Conservation (phyloP, 92 coral and sea anemone genomes). For the Meandrina meandrites region DNA sequence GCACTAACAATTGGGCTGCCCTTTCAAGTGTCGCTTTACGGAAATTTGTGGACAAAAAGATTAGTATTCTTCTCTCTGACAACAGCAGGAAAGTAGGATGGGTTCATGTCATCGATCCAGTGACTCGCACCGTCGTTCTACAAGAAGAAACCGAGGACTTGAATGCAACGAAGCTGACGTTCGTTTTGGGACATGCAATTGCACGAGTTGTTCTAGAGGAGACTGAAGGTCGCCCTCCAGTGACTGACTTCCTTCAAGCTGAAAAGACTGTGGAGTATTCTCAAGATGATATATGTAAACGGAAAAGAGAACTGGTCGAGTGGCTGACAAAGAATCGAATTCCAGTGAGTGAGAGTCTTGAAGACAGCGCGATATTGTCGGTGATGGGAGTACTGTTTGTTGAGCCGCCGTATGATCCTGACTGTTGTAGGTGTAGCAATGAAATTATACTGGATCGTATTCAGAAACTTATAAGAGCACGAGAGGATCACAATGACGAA, state of each 20-base stretch:
- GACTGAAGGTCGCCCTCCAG: conserved; percentile 28
- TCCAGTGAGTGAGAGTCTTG: conserved; percentile 60
- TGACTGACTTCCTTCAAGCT: conserved; percentile 34
- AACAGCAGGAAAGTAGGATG: conserved; percentile 65
- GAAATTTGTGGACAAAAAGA: conserved; percentile 52
- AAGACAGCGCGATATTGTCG: conserved; percentile 52
- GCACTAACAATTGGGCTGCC: too few relatives aligned
- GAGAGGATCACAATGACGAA: conserved; percentile 10
- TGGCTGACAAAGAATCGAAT: conserved; percentile 89
- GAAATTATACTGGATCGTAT: conserved; percentile 83
- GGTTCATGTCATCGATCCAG: conserved; percentile 92
- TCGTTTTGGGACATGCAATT: conserved; percentile 68
- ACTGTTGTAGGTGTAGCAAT: conserved; percentile 84
- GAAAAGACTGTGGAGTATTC: conserved; percentile 30
- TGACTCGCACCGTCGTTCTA: conserved; percentile 72
- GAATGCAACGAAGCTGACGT: conserved; percentile 23
- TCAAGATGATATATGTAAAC: conserved; percentile 56
- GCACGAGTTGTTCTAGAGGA: conserved; percentile 34
- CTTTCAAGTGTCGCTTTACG: conserved; percentile 15
- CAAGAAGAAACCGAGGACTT: conserved; percentile 42
- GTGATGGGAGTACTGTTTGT: conserved; percentile 89
- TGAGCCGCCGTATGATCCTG: conserved; percentile 88
- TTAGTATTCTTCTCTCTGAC: conserved; percentile 44
- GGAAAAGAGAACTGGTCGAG: conserved; percentile 60
- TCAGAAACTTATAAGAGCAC: conserved; percentile 65